Evolutionary conservation across 2,113 vertebrate genomes (phyloP).

Genomic region (Leucoraja erinaceus): DNA sequence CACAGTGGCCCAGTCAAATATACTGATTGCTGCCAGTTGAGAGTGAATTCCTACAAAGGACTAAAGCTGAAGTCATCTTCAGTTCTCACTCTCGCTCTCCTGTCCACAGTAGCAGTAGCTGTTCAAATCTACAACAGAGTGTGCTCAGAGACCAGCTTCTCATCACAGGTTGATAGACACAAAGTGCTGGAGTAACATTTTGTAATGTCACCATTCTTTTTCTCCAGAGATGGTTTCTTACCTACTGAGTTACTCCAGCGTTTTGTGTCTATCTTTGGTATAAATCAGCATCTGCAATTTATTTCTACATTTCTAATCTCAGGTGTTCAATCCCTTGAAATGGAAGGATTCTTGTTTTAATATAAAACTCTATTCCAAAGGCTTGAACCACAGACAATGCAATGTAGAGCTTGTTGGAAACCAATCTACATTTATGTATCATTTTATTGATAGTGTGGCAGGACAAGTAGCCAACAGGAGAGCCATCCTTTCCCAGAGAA

Average conservation of each 20-base stretch:
- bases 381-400: not conserved
- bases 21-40: not conserved
- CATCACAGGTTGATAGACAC: no score
- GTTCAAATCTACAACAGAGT: not conserved
- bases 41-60: not conserved
- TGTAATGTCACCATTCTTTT: no score
- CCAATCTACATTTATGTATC: not conserved
- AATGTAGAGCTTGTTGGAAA: not conserved
- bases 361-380: not conserved
- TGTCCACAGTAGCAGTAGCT: not conserved
- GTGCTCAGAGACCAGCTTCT: not conserved
- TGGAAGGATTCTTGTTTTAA: not conserved
- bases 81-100: not conserved
- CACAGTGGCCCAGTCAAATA: not conserved
- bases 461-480: not conserved
- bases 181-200: no score
- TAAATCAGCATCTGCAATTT: no score
- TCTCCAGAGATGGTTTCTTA: no score
- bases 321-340: not conserved
- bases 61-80: not conserved
- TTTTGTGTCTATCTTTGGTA: no score
- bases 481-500: not conserved
- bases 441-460: not conserved
- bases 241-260: no score
- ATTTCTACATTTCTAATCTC: not conserved